Evolutionary conservation across 1,140 invertebrate genomes (phyloP).

Genomic region (Steinernema khuongi): DNA sequence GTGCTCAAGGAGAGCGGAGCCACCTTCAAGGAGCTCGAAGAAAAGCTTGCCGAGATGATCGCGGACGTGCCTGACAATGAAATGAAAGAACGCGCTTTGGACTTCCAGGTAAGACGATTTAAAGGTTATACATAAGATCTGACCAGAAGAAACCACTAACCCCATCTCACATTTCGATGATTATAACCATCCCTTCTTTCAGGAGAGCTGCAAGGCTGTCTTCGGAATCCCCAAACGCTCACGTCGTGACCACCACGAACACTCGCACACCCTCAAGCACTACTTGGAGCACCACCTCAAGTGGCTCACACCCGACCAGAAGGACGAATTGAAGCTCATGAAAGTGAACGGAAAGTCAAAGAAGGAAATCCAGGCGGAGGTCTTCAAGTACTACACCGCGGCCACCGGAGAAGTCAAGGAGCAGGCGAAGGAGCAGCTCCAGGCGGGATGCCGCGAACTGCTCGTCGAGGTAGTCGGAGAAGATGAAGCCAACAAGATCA

Average conservation of each 20-base stretch:
- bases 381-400: slow-evolving; percentile 14
- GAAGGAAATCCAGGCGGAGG: neutral
- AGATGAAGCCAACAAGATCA: slow-evolving; percentile 36
- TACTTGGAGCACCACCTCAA: slow-evolving; percentile 7
- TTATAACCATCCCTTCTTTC: too few species aligned
- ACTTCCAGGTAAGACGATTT: too few species aligned
- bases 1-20: slow-evolving; percentile 1
- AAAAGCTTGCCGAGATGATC: neutral
- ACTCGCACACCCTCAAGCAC: neutral
- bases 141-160: too few species aligned
- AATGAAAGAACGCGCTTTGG: neutral
- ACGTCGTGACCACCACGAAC: slow-evolving; percentile 1
- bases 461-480: slow-evolving; percentile 34
- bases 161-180: too few species aligned
- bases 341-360: neutral
- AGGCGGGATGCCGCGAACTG: slow-evolving; percentile 33
- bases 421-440: slow-evolving; percentile 14
- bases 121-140: too few species aligned
- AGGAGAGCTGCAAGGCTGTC: slow-evolving; percentile 15
- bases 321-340: slow-evolving; percentile 14
- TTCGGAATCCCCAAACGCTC: slow-evolving; percentile 1
- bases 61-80: neutral
- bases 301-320: slow-evolving; percentile 18
- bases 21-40: neutral
- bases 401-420: slow-evolving; percentile 16